Conservation (phyloP, 1,140 invertebrate species). For the Drosophila rhopaloa region DNA sequence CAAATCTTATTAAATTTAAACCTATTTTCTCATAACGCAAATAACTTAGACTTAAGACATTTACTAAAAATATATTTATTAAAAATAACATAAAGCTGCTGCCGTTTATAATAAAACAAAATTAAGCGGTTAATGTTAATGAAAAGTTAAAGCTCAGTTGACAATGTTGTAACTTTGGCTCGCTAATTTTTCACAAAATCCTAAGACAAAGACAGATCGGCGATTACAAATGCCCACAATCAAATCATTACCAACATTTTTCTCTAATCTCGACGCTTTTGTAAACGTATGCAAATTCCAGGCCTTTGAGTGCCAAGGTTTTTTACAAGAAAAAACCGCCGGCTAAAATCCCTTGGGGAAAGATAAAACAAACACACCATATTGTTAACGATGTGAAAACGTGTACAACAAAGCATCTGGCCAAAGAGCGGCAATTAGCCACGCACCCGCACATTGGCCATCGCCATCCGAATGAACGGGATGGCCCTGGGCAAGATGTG, state of each 20-base stretch:
- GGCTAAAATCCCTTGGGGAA: slow-evolving; percentile 22
- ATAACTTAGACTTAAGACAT: neutral
- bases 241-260: slow-evolving; percentile 66
- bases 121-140: neutral
- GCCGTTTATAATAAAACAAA: neutral
- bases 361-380: slow-evolving; percentile 46
- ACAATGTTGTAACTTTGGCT: slow-evolving; percentile 30
- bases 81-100: neutral
- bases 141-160: slow-evolving; percentile 9
- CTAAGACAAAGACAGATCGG: slow-evolving; percentile 52
- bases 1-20: neutral
- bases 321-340: slow-evolving; percentile 65
- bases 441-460: slow-evolving; percentile 63
- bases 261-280: slow-evolving; percentile 45
- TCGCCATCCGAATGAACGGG: slow-evolving; percentile 24
- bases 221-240: slow-evolving; percentile 69
- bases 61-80: neutral
- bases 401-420: slow-evolving; percentile 61
- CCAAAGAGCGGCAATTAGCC: slow-evolving; percentile 68
- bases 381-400: slow-evolving; percentile 76
- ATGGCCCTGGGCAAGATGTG: slow-evolving; percentile 33
- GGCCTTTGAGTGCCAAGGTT: slow-evolving; percentile 74
- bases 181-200: slow-evolving; percentile 35
- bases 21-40: neutral
- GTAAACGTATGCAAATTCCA: slow-evolving; percentile 74